A percentile compares a stretch with the other conserved stretches of the same genome.
Conservation (phyloP, 1,140 invertebrate species). For the Drosophila willistoni region DNA sequence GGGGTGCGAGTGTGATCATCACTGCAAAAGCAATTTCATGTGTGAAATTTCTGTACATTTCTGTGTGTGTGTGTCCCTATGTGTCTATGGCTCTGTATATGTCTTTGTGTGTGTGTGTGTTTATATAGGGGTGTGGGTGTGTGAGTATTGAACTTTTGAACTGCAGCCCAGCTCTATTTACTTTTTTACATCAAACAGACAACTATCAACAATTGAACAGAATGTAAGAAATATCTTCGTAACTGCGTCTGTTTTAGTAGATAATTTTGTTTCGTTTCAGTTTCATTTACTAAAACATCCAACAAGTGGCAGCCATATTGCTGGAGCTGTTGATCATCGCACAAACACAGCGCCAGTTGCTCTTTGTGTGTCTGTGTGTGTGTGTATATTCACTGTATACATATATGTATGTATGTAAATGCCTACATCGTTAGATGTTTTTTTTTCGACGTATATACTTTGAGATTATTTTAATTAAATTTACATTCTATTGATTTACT, state of each 20-base stretch:
- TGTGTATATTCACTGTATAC: slow-evolving; percentile 9
- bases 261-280: slow-evolving; percentile 24
- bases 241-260: slow-evolving; percentile 18
- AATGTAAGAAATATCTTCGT: slow-evolving; percentile 23
- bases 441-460: slow-evolving; percentile 30
- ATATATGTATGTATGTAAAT: no score
- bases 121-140: slow-evolving; percentile 21
- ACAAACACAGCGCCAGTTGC: slow-evolving; percentile 17
- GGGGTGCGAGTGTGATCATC: slow-evolving; percentile 58
- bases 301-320: slow-evolving; percentile 76
- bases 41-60: slow-evolving; percentile 35
- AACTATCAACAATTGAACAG: slow-evolving; percentile 36
- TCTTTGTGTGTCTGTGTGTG: slow-evolving; percentile 30
- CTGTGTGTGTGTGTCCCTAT: slow-evolving; percentile 11
- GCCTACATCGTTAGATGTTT: slow-evolving; percentile 2
- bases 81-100: background rate
- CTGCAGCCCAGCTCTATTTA: slow-evolving; percentile 36
- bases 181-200: slow-evolving; percentile 17
- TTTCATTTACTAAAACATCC: slow-evolving; percentile 54
- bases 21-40: slow-evolving; percentile 46
- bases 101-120: slow-evolving; percentile 5
- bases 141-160: slow-evolving; percentile 44
- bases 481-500: slow-evolving; percentile 30
- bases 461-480: slow-evolving; percentile 52
- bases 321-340: slow-evolving; percentile 35